Conservation (phyloP, 1,140 invertebrate genomes). For the Eciton burchellii region DNA sequence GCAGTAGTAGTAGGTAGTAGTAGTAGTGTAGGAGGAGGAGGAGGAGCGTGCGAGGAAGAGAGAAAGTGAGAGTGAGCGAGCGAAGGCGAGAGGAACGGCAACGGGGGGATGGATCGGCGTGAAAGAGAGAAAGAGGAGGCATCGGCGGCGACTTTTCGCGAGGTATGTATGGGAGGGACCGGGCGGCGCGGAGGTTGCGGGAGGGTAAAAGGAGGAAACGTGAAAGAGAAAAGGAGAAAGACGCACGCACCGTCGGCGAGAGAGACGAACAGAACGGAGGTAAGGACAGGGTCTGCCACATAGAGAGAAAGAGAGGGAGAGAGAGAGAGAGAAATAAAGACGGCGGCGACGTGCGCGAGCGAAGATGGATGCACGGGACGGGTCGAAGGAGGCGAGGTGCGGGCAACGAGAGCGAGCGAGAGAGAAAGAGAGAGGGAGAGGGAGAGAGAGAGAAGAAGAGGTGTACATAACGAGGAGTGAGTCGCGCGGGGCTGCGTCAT, state of each 20-base stretch:
- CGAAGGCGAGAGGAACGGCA: conserved; percentile 18
- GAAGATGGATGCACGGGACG: conserved; percentile 3
- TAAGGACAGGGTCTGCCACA: conserved; percentile 60
- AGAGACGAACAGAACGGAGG: conserved; percentile 36
- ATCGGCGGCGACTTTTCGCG: conserved; percentile 43
- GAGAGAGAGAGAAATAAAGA: conserved; percentile 24
- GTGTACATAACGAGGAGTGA: conserved; percentile 76
- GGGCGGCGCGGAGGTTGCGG: background rate
- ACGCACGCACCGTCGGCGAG: conserved; percentile 16
- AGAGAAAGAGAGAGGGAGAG: conserved; percentile 25
- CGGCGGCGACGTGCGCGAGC: conserved; percentile 42
- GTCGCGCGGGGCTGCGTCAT: conserved; percentile 84
- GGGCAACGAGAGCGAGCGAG: background rate
- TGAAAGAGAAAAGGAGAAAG: conserved; percentile 32
- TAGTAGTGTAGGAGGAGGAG: background rate
- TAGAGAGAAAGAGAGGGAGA: too few species aligned
- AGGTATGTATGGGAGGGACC: conserved; percentile 11
- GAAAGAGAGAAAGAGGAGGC: conserved; percentile 36
- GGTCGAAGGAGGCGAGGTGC: background rate
- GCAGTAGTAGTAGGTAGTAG: background rate
- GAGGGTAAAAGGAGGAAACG: background rate
- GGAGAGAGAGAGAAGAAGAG: conserved; percentile 68
- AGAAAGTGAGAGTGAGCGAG: conserved; percentile 67
- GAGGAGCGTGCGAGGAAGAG: conserved; percentile 47
- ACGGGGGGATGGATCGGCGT: background rate